Conservation (phyloP, 1,140 invertebrate genomes). For the Branchinecta lindahli region DNA sequence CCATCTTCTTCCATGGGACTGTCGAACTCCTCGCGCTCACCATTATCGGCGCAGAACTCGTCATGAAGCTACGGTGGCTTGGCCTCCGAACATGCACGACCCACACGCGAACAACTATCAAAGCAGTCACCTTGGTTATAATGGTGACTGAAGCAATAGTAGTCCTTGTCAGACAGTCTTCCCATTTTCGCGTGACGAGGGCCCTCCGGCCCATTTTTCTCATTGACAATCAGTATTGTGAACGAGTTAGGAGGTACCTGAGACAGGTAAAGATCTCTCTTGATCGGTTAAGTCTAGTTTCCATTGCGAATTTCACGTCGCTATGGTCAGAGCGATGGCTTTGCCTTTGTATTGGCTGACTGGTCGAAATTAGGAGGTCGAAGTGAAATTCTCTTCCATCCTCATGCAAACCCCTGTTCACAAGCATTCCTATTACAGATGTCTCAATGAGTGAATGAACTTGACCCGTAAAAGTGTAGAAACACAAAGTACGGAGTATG, state of each 20-base stretch:
- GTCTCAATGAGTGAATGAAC: too few relatives aligned
- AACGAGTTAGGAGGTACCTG: conserved; percentile 39
- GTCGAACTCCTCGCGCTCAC: conserved; percentile 61
- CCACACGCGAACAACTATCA: conserved; percentile 68
- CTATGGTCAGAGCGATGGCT: background rate
- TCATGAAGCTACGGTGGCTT: conserved; percentile 68
- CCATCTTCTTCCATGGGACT: conserved; percentile 62
- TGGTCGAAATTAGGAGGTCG: background rate
- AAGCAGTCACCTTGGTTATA: conserved; percentile 57
- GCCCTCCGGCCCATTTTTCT: conserved; percentile 77
- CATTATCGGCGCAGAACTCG: conserved; percentile 58
- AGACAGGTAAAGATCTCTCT: conserved; percentile 20
- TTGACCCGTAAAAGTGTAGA: too few relatives aligned
- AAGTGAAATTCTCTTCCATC: too few relatives aligned
- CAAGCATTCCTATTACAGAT: too few relatives aligned
- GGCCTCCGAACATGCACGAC: conserved; percentile 63
- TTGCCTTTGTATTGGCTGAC: background rate
- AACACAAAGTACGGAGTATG: too few relatives aligned
- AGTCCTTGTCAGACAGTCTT: conserved; percentile 61
- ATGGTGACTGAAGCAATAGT: conserved; percentile 72
- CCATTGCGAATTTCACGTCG: conserved; percentile 11
- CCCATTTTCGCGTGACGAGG: conserved; percentile 70
- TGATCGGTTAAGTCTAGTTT: too few relatives aligned
- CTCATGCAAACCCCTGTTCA: too few relatives aligned
- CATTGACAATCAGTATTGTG: conserved; percentile 68